Evolutionary conservation across 2,113 vertebrate genomes (phyloP), one percentile per base, ranked within the genome.

Genomic region (Nibea coibor): DNA sequence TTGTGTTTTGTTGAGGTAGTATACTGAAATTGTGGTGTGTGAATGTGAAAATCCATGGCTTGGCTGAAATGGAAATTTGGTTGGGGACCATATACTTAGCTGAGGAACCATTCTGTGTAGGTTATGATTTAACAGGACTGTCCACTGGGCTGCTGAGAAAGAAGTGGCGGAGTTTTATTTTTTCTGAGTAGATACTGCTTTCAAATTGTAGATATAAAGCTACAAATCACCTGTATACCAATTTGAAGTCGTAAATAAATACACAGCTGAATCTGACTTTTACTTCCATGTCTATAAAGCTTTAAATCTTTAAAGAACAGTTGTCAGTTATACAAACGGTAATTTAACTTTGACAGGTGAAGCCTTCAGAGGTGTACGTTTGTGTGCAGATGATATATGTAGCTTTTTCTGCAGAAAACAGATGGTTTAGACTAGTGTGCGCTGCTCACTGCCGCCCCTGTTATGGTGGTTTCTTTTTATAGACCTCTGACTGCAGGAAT

Each of bases 31-130:
- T 82, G 73, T 56, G 31, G 80, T 20, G 48, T 75, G 70, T 83
- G 72, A 72, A 70, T 83, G 59, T 53, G 53, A 64, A 82, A 85
- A 83, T 45, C 63, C 9, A 24, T 65, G 64, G 47, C 72, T 85
- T 48, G 69, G 70, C 69, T 72, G 48, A 39, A 62, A 73, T 61
- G 35, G 59, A 72, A 43, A 51, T 68, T 72, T 58, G 22, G 14
- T 47, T 77, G 14, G 26, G 31, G 57, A 75, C 11, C 73, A 22
- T 87, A 73, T 81, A 78, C 66, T 80, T 84, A 75, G 61, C 28
- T 10, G 10, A 75, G 62, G 53, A 53, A 58, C 62, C 17, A 45
- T 47, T 50, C 16, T 68, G n/a, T 48, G 26, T 14, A 62, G 64
- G 22, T 48, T 75, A 64, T 74, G 62, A 83, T 65, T 83, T 69